Evolutionary conservation across 2,888 invertebrate species (phyloP).

Genomic region (Mechanitis mazaeus): DNA sequence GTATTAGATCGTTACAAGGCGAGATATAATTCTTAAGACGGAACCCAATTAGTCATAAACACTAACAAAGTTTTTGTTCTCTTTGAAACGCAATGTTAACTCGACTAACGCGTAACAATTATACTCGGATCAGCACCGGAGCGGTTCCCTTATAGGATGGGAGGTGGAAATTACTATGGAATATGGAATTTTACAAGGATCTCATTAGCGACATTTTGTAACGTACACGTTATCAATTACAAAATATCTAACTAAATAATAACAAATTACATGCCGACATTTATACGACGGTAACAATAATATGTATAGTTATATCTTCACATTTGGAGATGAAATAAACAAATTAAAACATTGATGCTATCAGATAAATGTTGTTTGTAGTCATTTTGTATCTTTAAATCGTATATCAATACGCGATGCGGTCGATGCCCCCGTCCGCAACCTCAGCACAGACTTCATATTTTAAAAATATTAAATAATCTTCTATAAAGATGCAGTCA

Average conservation of each 20-base stretch:
- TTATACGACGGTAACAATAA: too few species aligned
- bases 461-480: constrained; percentile 22
- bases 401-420: too few species aligned
- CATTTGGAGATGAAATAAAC: too few species aligned
- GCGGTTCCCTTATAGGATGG: neutral
- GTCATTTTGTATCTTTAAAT: too few species aligned
- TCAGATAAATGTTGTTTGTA: too few species aligned
- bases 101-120: neutral
- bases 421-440: neutral
- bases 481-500: constrained; percentile 30
- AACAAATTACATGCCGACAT: too few species aligned
- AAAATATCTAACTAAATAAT: neutral
- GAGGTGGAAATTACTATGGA: neutral
- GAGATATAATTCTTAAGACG: neutral
- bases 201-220: neutral
- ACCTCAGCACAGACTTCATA: constrained; percentile 20
- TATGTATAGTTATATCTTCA: too few species aligned
- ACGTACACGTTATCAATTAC: neutral
- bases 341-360: too few species aligned
- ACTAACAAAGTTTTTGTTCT: neutral
- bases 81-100: neutral
- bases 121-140: neutral
- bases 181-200: neutral
- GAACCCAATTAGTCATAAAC: neutral
- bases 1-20: too few species aligned